Percentiles rank a stretch among this genome's conserved stretches.
These are phyloP conservation scores for Amazona ochrocephala DNA, from an alignment of 2,797 vertebrate genomes.

Conservation along the genomic window DNA sequence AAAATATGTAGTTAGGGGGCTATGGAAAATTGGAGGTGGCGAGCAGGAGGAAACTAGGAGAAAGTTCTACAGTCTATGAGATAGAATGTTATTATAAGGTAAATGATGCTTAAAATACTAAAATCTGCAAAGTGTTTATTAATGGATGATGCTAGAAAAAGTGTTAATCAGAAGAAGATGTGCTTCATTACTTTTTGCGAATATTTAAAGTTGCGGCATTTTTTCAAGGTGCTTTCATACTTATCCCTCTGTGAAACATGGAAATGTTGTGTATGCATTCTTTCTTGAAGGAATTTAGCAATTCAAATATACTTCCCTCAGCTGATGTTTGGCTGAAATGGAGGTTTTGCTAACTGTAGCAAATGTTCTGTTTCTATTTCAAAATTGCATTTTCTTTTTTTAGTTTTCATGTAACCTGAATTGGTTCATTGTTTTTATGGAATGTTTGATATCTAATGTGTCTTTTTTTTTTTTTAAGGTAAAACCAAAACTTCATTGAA, in stretches of 20 bases:
- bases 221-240: not conserved
- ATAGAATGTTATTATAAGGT: not conserved
- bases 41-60: not conserved
- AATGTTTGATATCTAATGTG: not conserved
- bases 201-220: not conserved
- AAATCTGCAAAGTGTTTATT: not conserved
- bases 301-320: not conserved
- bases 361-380: not conserved
- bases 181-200: not conserved
- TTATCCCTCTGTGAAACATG: not conserved
- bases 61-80: not conserved
- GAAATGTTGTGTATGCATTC: not conserved
- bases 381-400: not conserved
- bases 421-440: not conserved
- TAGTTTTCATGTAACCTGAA: not conserved
- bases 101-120: not conserved
- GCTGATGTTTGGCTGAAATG: not conserved
- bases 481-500: not conserved
- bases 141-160: not conserved
- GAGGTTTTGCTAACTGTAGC: not conserved
- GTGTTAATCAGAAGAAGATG: not conserved
- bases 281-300: not conserved
- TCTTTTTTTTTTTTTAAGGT: not conserved
- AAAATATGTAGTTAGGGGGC: not conserved
- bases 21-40: not conserved